A percentile compares a stretch with the other conserved stretches of the same genome.
Conservation (phyloP, 2,888 invertebrate species). For the Adelognathus sp. region DNA sequence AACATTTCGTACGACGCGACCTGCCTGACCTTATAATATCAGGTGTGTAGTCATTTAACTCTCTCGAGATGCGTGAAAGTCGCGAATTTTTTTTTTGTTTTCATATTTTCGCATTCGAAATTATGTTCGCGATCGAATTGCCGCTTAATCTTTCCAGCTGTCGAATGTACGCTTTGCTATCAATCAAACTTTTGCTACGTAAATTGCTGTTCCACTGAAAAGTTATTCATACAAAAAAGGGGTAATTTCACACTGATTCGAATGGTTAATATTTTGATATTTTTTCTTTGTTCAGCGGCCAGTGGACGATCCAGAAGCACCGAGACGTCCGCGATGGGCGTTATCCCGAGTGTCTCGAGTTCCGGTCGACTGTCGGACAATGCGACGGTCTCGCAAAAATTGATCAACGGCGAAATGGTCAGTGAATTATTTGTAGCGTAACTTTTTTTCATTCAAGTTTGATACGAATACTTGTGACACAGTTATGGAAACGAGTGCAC, state of each 20-base stretch:
- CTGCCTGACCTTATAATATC: slow-evolving; percentile 62
- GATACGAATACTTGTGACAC: too few relatives aligned
- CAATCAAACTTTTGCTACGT: too few relatives aligned
- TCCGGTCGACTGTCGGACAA: slow-evolving; percentile 10
- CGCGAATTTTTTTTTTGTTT: background rate
- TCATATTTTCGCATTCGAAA: background rate
- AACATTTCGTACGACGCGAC: slow-evolving; percentile 62
- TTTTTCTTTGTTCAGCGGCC: slow-evolving; percentile 70
- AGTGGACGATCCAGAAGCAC: slow-evolving; percentile 75
- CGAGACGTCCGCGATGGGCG: slow-evolving; percentile 59
- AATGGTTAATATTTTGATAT: background rate
- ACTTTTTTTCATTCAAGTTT: background rate
- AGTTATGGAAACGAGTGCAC: too few relatives aligned
- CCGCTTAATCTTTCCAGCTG: background rate
- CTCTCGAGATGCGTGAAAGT: background rate
- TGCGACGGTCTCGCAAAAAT: background rate
- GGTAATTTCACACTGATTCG: background rate
- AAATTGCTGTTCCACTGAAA: too few relatives aligned
- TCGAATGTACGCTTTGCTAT: background rate
- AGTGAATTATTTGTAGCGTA: background rate
- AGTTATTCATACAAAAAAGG: background rate
- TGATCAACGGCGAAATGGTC: slow-evolving; percentile 26
- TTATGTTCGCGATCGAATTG: background rate
- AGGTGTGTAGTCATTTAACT: slow-evolving; percentile 62
- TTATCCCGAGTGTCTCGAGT: slow-evolving; percentile 27